These are phyloP conservation scores for Mastomys coucha DNA, from an alignment of 2,113 vertebrate genomes.

Conservation along the genomic window DNA sequence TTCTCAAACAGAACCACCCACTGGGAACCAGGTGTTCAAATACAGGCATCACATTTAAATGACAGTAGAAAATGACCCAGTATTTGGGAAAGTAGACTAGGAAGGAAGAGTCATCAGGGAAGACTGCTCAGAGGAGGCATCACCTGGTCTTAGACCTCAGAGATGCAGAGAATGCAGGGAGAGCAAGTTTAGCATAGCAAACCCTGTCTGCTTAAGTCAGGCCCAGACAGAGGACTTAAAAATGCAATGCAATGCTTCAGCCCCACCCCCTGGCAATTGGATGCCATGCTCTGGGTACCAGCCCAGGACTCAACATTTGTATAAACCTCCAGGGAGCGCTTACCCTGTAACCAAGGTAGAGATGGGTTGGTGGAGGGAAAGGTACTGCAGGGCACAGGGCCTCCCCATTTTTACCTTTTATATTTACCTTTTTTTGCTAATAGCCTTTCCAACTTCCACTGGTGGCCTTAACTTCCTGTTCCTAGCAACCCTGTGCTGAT, in stretches of 20 bases:
- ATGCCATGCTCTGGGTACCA: neutral
- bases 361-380: neutral
- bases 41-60: neutral
- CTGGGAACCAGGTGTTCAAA: neutral
- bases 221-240: neutral
- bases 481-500: neutral
- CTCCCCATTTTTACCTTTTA: neutral
- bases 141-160: neutral
- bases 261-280: neutral
- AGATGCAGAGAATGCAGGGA: neutral
- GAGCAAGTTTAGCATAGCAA: neutral
- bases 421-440: neutral
- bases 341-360: neutral
- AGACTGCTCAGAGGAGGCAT: neutral
- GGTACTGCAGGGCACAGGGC: neutral
- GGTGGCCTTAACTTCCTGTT: neutral
- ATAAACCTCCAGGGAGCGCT: neutral
- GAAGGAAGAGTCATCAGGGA: neutral
- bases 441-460: accelerated
- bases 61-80: neutral
- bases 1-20: neutral
- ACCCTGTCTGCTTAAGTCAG: neutral
- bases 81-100: neutral
- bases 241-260: neutral
- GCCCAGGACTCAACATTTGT: neutral